A percentile compares a stretch with the other conserved stretches of the same genome.
Evolutionary conservation across 2,797 vertebrate genomes (phyloP).

Genomic region (Clarias laeviceps): DNA sequence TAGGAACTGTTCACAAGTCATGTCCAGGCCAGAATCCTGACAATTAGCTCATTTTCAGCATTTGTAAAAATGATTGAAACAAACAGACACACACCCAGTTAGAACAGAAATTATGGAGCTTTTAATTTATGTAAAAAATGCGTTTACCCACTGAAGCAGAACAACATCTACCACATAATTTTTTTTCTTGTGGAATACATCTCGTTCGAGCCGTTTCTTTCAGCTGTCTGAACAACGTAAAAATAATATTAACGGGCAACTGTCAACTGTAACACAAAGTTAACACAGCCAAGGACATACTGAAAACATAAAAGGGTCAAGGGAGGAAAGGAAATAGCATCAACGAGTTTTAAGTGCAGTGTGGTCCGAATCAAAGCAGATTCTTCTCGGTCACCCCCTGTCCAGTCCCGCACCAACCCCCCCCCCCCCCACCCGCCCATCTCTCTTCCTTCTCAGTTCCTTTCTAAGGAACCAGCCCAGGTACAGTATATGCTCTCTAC

Average conservation of each 20-base stretch:
- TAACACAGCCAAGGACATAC: constrained; percentile 81
- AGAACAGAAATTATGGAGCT: constrained; percentile 67
- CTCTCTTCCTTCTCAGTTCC: constrained; percentile 61
- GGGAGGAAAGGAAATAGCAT: constrained; percentile 54
- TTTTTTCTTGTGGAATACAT: constrained; percentile 73
- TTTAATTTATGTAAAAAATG: constrained; percentile 81
- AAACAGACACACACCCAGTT: constrained; percentile 48
- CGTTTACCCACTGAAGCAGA: constrained; percentile 80
- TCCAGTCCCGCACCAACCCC: constrained; percentile 64
- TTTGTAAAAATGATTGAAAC: neutral
- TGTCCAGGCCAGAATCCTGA: neutral
- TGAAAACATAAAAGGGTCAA: constrained; percentile 59
- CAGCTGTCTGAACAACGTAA: constrained; percentile 70
- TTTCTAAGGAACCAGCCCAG: constrained; percentile 82
- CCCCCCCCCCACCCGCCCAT: constrained; percentile 56
- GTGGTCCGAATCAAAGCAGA: constrained; percentile 80
- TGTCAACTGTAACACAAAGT: constrained; percentile 84
- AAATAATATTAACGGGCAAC: constrained; percentile 82
- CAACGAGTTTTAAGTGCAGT: constrained; percentile 85
- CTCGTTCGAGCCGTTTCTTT: constrained; percentile 71
- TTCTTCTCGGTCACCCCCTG: constrained; percentile 72
- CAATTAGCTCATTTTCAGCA: neutral
- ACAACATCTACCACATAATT: constrained; percentile 75
- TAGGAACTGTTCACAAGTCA: neutral
- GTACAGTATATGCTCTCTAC: constrained; percentile 80